Conservation (phyloP, 2,113 vertebrate species). For the Nesogale talazaci region DNA sequence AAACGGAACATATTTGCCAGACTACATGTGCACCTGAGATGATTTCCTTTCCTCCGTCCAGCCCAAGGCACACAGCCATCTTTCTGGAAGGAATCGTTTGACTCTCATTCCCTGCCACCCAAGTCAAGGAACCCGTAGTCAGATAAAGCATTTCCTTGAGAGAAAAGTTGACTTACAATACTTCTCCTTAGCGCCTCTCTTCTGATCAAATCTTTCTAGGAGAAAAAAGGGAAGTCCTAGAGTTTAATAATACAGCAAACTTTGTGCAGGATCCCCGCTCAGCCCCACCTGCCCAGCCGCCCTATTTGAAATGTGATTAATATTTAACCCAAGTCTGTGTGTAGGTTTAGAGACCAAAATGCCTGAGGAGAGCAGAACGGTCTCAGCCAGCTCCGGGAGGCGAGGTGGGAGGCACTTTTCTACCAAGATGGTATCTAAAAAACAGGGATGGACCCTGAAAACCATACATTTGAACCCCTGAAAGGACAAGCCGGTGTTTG, state of each 20-base stretch:
- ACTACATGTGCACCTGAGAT: background rate
- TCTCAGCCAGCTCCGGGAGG: conserved; percentile 59
- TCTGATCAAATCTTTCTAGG: conserved; percentile 20
- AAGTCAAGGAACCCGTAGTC: background rate
- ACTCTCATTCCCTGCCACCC: background rate
- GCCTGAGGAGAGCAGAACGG: conserved; percentile 65
- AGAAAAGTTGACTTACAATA: conserved; percentile 61
- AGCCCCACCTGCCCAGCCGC: no score
- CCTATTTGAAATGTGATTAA: conserved; percentile 62
- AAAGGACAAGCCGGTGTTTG: conserved; percentile 59
- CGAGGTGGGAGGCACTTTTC: background rate
- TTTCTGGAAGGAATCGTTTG: background rate
- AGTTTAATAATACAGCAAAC: conserved; percentile 3
- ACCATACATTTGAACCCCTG: conserved; percentile 48
- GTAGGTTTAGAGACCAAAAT: conserved; percentile 38
- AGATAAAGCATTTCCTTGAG: conserved; percentile 66
- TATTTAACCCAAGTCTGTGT: conserved; percentile 66
- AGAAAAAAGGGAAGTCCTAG: conserved; percentile 49
- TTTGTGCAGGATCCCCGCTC: no score
- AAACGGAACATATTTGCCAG: background rate
- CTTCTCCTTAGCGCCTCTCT: background rate
- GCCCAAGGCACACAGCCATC: background rate
- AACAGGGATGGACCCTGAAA: conserved; percentile 53
- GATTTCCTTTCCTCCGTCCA: background rate
- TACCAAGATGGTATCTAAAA: conserved; percentile 61